These are phyloP conservation scores for Himalopsyche phryganea DNA, from an alignment of 1,140 invertebrate genomes.

Conservation along the genomic window DNA sequence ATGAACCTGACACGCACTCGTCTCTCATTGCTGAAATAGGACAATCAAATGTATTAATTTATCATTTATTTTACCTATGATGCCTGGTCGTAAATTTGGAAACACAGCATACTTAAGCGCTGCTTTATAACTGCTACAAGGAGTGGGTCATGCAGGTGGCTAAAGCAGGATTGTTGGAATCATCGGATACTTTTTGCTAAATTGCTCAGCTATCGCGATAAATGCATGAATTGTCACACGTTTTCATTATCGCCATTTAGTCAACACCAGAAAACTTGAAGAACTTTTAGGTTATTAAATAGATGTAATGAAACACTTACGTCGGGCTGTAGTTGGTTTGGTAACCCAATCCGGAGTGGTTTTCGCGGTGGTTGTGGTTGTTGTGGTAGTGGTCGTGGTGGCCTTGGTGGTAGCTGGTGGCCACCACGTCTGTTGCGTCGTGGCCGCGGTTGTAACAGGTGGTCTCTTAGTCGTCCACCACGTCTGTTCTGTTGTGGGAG, in stretches of 20 bases:
- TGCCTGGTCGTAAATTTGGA: no score
- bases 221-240: no score
- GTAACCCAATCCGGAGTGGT: slow-evolving; percentile 27
- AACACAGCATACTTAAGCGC: not conserved
- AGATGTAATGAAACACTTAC: slow-evolving; percentile 1
- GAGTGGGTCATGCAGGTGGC: no score
- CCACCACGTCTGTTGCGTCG: slow-evolving; percentile 37
- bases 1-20: slow-evolving; percentile 62
- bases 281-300: no score
- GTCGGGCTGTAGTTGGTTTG: slow-evolving; percentile 27
- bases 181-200: no score
- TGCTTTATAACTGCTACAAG: no score
- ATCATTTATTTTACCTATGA: no score
- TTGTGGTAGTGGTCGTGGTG: slow-evolving; percentile 39
- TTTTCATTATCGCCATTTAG: no score
- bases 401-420: slow-evolving; percentile 39
- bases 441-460: slow-evolving; percentile 42
- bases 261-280: no score
- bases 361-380: slow-evolving; percentile 35
- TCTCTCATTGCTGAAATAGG: slow-evolving; percentile 38
- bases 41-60: slow-evolving; percentile 1
- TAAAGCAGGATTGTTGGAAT: no score
- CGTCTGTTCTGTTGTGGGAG: slow-evolving; percentile 15
- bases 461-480: slow-evolving; percentile 49
- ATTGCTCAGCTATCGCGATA: no score